Evolutionary conservation across 2,888 invertebrate species (phyloP).

Genomic region (Cheilosia soror): DNA sequence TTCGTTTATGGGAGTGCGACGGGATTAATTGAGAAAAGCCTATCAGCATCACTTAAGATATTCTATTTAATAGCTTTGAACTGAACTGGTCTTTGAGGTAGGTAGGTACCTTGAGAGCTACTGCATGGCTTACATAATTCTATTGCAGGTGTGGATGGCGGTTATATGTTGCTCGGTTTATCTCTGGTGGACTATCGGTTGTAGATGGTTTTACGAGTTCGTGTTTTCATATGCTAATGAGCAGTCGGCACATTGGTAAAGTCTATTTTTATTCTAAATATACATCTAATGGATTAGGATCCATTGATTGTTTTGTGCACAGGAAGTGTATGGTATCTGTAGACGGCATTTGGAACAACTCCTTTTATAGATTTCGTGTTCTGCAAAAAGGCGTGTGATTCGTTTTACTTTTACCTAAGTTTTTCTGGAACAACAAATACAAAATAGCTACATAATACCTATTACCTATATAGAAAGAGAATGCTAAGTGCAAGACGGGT

Average conservation of each 20-base stretch:
- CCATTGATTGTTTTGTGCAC: slow-evolving; percentile 1
- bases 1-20: slow-evolving; percentile 14
- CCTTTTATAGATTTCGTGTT: neutral
- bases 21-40: slow-evolving; percentile 5
- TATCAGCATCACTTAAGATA: slow-evolving; percentile 6
- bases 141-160: slow-evolving; percentile 27
- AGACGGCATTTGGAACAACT: slow-evolving; percentile 10
- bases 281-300: neutral
- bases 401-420: slow-evolving; percentile 25
- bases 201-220: slow-evolving; percentile 5
- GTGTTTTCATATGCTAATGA: slow-evolving; percentile 47
- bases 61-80: slow-evolving; percentile 8
- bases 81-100: neutral
- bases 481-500: slow-evolving; percentile 21
- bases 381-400: slow-evolving; percentile 2
- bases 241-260: slow-evolving; percentile 1
- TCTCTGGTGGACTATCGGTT: slow-evolving; percentile 6
- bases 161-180: slow-evolving; percentile 20
- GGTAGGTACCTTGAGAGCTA: neutral
- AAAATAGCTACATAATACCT: neutral
- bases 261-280: slow-evolving; percentile 1
- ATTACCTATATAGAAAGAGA: neutral
- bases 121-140: slow-evolving; percentile 23
- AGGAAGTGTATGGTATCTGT: neutral
- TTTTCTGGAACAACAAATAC: slow-evolving; percentile 8